Base-by-base conservation (phyloP, 2,113 vertebrate genomes). In the Petroica traversi region DNA sequence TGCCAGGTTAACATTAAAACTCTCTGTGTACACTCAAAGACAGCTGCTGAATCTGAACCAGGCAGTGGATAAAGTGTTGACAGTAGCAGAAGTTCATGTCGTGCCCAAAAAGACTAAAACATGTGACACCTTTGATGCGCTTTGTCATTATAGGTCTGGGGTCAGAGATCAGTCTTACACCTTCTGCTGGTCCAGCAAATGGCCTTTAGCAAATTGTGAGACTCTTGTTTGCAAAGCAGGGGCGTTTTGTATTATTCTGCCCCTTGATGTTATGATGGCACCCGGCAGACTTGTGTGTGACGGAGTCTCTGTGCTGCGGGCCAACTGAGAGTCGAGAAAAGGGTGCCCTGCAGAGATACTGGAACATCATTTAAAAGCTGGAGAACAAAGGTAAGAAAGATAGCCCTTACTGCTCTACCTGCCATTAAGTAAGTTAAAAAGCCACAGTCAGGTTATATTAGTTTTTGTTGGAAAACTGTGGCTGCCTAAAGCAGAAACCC, bases 41-140 rank as follows among this genome's bases (percentile, higher is more conserved):
- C 51, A 59, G 3, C 41, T 55, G 8, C 66, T 83, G 18, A 38
- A 5, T 45, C 75, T 93, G 62, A 85, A 49, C 0, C 1, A 28
- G 38, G 16, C 51, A 19, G 29, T 48, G 31, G 61, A 41, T 49
- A 18, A 52, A 48, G 36, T 34, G n/a, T 46, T 59, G 61, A 28
- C 51, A 58, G 48, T 3, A 69, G 15, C 72, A 52, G 52, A 75
- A 63, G 38, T 71, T 66, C 28, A 5, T 6, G 19, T 23, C 36
- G 3, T n/a, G 51, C 20, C 40, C 7, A 1, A 34, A 91, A 49
- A 68, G 12, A 66, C 31, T 36, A 24, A 51, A 78, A 20, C 41
- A 8, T 0, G 0, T 33, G 34, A 15, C 31, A 62, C 15, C 8
- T 82, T 80, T 3, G 9, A n/a, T 38, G 34, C 12, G 19, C 12